These are phyloP conservation scores for Melanocharis versteri DNA, from an alignment of 2,113 vertebrate species.

Conservation along the genomic window DNA sequence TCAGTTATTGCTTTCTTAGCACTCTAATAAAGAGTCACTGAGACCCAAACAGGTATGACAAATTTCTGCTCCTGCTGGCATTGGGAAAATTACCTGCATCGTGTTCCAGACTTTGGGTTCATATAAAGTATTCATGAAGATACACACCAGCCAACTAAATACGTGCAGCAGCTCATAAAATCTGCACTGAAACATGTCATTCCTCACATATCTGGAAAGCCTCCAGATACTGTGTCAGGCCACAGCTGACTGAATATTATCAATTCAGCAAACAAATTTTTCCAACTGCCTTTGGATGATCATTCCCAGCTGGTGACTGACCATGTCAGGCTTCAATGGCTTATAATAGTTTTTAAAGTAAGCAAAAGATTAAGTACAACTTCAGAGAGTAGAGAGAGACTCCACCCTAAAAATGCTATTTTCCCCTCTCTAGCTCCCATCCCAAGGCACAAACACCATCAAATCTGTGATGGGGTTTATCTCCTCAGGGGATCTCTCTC, in stretches of 20 bases:
- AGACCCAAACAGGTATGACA: background rate
- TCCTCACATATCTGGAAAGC: background rate
- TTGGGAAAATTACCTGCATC: background rate
- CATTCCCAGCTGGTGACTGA: background rate
- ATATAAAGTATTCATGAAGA: background rate
- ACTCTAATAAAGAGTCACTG: background rate
- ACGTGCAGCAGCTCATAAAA: background rate
- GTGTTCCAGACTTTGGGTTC: background rate
- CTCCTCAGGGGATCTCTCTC: background rate
- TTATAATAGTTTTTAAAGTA: background rate
- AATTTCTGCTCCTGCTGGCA: background rate
- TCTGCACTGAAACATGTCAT: background rate
- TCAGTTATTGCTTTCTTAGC: background rate
- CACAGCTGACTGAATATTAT: background rate
- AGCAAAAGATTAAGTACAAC: background rate
- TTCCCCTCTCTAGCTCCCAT: background rate
- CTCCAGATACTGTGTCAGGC: background rate
- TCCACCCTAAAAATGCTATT: background rate
- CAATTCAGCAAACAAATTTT: background rate
- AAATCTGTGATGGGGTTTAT: background rate
- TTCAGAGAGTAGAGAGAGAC: background rate
- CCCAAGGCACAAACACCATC: background rate
- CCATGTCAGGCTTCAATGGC: fast-evolving
- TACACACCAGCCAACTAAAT: fast-evolving
- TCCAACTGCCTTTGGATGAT: background rate